Conservation (phyloP, 2,888 invertebrate genomes). For the Acanthoscelides obtectus region DNA sequence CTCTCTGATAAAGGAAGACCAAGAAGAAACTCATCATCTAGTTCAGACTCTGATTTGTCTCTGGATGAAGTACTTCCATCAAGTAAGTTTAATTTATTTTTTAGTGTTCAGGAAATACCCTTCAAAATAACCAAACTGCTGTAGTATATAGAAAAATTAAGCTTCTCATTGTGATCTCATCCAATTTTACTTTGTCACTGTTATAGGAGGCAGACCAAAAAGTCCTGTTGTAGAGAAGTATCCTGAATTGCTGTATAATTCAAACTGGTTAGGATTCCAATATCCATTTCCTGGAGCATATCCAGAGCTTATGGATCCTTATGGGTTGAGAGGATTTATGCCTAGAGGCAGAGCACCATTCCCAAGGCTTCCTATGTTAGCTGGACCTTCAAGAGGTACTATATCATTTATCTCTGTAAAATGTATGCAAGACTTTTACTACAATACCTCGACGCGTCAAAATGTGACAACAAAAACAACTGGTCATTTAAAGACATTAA, state of each 20-base stretch:
- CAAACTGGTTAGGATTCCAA: conserved; percentile 20
- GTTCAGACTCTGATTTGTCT: conserved; percentile 35
- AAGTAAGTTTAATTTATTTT: neutral
- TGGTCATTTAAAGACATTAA: too few relatives aligned
- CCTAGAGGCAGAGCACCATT: conserved; percentile 27
- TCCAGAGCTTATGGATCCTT: conserved; percentile 11
- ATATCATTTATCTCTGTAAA: too few relatives aligned
- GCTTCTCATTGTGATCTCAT: too few relatives aligned
- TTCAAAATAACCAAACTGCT: too few relatives aligned
- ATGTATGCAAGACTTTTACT: too few relatives aligned
- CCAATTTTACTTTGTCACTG: conserved; percentile 4
- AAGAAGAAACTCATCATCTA: conserved; percentile 29
- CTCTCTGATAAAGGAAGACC: conserved; percentile 27
- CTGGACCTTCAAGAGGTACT: conserved; percentile 36
- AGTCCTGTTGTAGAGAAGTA: conserved; percentile 18
- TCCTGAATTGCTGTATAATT: conserved; percentile 23
- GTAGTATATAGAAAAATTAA: too few relatives aligned
- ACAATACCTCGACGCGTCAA: too few relatives aligned
- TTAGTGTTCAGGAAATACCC: too few relatives aligned
- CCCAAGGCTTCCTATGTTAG: conserved; percentile 14
- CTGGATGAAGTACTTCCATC: conserved; percentile 16
- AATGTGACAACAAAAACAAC: too few relatives aligned
- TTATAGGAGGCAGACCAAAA: conserved; percentile 14
- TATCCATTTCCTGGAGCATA: conserved; percentile 16
- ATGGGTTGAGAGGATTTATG: conserved; percentile 12